Conservation (phyloP, 2,113 vertebrate genomes). For the Gambusia affinis region DNA sequence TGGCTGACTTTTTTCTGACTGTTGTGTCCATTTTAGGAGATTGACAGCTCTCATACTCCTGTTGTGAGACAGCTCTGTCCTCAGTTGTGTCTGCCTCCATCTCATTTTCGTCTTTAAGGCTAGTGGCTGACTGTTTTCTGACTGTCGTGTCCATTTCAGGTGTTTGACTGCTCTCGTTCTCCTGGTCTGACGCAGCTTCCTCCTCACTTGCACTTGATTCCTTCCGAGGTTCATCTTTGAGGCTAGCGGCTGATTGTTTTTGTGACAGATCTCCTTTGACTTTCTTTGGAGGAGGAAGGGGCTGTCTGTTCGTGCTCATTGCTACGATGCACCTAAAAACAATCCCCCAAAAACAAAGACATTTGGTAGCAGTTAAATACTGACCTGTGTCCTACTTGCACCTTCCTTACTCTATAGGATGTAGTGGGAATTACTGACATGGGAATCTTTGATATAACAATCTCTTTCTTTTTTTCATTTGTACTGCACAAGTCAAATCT, state of each 20-base stretch:
- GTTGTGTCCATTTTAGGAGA: conserved; percentile 34
- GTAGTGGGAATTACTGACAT: not conserved
- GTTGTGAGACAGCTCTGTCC: not conserved
- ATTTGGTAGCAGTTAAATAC: not conserved
- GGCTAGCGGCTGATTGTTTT: conserved; percentile 37
- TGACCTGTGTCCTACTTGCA: not conserved
- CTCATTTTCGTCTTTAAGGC: conserved; percentile 33
- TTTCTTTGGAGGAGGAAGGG: conserved; percentile 78
- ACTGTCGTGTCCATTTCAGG: conserved; percentile 32
- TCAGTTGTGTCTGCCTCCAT: conserved; percentile 19
- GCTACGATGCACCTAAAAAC: conserved; percentile 87
- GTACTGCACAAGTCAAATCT: not conserved
- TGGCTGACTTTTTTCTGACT: conserved; percentile 27
- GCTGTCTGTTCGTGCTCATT: conserved; percentile 88
- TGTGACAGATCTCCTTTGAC: conserved; percentile 55
- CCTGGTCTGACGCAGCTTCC: not conserved
- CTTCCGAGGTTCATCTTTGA: conserved; percentile 30
- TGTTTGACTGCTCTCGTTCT: conserved; percentile 20
- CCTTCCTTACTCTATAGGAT: not conserved
- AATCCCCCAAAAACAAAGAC: not conserved
- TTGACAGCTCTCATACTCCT: conserved; percentile 32
- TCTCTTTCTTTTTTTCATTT: not conserved
- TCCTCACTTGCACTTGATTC: conserved; percentile 12
- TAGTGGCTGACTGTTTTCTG: conserved; percentile 36
- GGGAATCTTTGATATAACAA: not conserved